These are phyloP conservation scores for Nestor notabilis DNA, from an alignment of 2,113 vertebrate genomes.

Conservation along the genomic window DNA sequence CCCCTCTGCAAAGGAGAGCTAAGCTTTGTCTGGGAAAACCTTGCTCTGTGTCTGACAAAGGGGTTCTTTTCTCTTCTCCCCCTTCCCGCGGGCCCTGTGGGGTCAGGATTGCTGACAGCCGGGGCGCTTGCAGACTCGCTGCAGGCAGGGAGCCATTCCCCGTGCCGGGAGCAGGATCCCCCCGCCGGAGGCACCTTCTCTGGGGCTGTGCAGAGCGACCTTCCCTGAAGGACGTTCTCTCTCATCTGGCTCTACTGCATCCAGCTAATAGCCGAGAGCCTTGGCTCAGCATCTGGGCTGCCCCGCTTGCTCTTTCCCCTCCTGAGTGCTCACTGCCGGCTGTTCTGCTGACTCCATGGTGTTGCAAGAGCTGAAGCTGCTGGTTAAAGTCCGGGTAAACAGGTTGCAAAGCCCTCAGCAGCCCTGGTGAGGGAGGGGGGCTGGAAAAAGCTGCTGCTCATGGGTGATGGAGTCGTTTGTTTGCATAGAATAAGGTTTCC, in stretches of 20 bases:
- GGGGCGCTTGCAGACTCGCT: background rate
- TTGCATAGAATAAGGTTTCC: background rate
- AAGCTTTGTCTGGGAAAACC: background rate
- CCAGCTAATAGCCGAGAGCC: background rate
- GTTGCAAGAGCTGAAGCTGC: conserved; percentile 41
- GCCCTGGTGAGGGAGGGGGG: background rate
- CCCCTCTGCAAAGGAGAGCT: fast-evolving
- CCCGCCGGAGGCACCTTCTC: background rate
- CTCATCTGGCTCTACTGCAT: background rate
- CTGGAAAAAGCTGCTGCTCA: background rate
- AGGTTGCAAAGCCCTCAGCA: background rate
- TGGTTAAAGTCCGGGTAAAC: conserved; percentile 60
- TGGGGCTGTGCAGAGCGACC: background rate
- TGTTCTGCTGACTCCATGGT: background rate
- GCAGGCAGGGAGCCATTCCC: background rate
- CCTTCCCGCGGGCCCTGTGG: fast-evolving
- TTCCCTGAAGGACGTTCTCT: background rate
- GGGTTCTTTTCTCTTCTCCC: background rate
- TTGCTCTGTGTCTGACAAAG: background rate
- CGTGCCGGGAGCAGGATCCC: background rate
- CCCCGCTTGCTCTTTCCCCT: background rate
- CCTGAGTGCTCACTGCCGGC: background rate
- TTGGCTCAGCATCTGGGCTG: background rate
- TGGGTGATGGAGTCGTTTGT: background rate
- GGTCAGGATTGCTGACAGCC: background rate